Evolutionary conservation across 2,113 vertebrate genomes (phyloP), one percentile per base, ranked within the genome.

Genomic region (Columba janthina): DNA sequence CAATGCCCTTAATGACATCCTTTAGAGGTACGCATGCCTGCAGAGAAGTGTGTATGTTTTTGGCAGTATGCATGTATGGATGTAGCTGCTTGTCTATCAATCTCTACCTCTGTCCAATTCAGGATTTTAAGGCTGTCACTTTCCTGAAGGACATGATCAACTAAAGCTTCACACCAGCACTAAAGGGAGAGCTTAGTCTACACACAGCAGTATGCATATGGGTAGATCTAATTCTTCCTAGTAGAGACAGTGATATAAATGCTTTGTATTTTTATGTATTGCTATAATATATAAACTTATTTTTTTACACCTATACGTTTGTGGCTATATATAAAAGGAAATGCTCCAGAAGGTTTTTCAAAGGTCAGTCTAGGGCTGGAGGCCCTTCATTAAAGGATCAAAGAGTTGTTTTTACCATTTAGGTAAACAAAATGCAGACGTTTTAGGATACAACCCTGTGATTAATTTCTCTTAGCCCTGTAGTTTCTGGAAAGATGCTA

Each of bases 201-300:
- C 24, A 3, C 0, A 0, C 34, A 76, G 17, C 7, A 29, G 3
- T 19, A 18, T 29, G 15, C 22, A 15, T 29, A 17, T 64, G 8
- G 31, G 16, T 62, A 62, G 22, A 24, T 42, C 19, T 62, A 44
- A 42, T 44, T 28, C 31, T 67, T 81, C 40, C n/a, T 29, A 36
- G 18, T 21, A 48, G 29, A 61, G 28, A 13, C n/a, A 54, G 16
- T 8, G 44, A 75, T 46, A 34, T 4, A 79, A 56, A 48, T 12
- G 12, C 5, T 81, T 84, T 67, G 22, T 48, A 31, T 62, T 73
- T 77, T 24, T 28, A 22, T n/a, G 18, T 31, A 24, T 38, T 70
- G 13, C 5, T 81, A 15, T 42, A 8, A 15, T 29, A 57, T 34
- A 44, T 19, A 28, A 25, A 12, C 51, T 12, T 31, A 13, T 22